Percentiles rank a stretch among this genome's conserved stretches.
Evolutionary conservation across 2,797 vertebrate genomes (phyloP).

Genomic region (Myotis vivesi): DNA sequence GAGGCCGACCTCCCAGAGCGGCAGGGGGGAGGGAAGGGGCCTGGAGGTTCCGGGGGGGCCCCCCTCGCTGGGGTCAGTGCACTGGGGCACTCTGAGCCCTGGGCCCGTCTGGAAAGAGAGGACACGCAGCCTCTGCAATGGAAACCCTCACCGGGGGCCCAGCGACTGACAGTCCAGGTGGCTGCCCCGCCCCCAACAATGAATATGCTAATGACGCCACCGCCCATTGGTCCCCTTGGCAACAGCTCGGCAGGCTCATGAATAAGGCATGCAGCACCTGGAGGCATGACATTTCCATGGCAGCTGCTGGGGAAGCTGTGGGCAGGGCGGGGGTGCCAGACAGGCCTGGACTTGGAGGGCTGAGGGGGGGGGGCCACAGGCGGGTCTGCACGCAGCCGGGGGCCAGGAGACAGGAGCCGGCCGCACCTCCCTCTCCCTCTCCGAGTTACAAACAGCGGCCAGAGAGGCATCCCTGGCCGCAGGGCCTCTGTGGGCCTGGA

Average conservation of each 20-base stretch:
- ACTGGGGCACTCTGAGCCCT: conserved; percentile 68
- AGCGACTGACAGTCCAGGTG: conserved; percentile 80
- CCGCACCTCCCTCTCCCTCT: accelerated
- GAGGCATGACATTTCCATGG: conserved; percentile 86
- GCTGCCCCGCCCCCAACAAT: conserved; percentile 80
- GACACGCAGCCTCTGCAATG: conserved; percentile 69
- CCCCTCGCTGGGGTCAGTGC: conserved; percentile 51
- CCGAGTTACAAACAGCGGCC: not conserved
- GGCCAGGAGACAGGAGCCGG: not conserved
- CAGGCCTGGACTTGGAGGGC: conserved; percentile 69
- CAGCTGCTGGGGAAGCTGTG: conserved; percentile 64
- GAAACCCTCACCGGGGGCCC: conserved; percentile 70
- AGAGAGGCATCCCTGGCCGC: not conserved
- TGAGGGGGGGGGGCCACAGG: accelerated
- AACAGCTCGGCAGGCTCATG: conserved; percentile 84
- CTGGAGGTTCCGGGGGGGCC: not conserved
- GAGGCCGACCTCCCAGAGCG: not conserved
- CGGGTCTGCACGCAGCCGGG: not conserved
- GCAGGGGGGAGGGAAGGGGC: not conserved
- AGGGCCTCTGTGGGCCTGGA: not conserved
- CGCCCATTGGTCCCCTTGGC: conserved; percentile 78
- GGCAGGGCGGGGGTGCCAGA: conserved; percentile 76
- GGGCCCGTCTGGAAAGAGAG: conserved; percentile 43
- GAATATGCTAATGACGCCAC: conserved; percentile 85
- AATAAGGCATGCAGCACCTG: conserved; percentile 87